Evolutionary conservation across 2,888 invertebrate species (phyloP).

Genomic region (Melieria crassipennis): DNA sequence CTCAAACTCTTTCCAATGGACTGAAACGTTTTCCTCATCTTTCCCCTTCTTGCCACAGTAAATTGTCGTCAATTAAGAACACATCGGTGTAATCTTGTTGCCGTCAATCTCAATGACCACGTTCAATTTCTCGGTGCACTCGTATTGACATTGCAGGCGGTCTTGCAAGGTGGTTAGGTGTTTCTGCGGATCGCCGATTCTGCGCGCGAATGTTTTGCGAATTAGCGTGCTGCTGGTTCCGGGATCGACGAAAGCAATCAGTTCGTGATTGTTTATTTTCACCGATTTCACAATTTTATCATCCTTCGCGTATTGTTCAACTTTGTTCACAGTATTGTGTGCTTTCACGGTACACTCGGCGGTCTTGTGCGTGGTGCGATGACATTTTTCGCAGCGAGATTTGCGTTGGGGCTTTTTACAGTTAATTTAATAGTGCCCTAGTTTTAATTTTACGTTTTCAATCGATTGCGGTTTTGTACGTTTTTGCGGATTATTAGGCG

Average conservation of each 20-base stretch:
- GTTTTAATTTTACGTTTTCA: not conserved
- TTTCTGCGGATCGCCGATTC: not conserved
- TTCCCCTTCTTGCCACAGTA: not conserved
- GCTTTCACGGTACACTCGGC: not conserved
- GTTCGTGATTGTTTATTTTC: not conserved
- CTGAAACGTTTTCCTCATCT: not conserved
- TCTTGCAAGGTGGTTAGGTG: not conserved
- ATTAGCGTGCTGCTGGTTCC: conserved; percentile 4
- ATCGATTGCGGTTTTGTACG: too few species aligned
- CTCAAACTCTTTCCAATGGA: not conserved
- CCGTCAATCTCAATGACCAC: conserved; percentile 11
- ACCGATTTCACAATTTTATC: conserved; percentile 3
- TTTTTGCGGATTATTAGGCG: too few species aligned
- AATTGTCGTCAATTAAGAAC: not conserved
- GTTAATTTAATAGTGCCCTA: not conserved
- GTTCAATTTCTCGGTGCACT: not conserved
- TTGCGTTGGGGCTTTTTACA: not conserved
- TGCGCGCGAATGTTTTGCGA: not conserved
- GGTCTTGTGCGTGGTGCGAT: conserved; percentile 7
- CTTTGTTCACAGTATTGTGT: not conserved
- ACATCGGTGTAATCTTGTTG: conserved; percentile 2
- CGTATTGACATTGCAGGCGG: too few species aligned
- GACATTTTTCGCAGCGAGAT: not conserved
- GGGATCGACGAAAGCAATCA: not conserved
- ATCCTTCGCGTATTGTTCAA: not conserved